A percentile compares a stretch with the other conserved stretches of the same genome.
Evolutionary conservation across 2,797 vertebrate species (phyloP).

Genomic region (Crenuchus spilurus): DNA sequence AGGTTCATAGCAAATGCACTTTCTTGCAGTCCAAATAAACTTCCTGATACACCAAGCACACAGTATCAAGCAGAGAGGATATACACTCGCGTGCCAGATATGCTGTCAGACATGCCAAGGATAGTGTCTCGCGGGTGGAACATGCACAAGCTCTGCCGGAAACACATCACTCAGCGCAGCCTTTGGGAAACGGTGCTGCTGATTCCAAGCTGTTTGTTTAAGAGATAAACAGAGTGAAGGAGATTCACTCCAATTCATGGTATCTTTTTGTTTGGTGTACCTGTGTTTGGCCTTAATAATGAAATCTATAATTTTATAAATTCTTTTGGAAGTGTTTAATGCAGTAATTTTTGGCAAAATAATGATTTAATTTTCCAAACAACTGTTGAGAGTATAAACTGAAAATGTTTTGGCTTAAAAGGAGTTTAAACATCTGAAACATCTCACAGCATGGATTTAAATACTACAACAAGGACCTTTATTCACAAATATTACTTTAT

Average conservation of each 20-base stretch:
- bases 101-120: constrained; percentile 50
- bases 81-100: constrained; percentile 44
- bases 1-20: not conserved
- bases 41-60: constrained; percentile 47
- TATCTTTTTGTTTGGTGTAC: not conserved
- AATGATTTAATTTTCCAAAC: too few relatives aligned
- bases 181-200: not conserved
- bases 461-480: too few relatives aligned
- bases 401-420: too few relatives aligned
- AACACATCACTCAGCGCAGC: not conserved
- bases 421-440: too few relatives aligned
- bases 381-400: too few relatives aligned
- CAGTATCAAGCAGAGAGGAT: not conserved
- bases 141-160: not conserved
- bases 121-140: constrained; percentile 55
- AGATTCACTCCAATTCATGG: not conserved
- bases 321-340: too few relatives aligned
- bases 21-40: not conserved
- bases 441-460: too few relatives aligned
- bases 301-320: too few relatives aligned
- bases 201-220: not conserved
- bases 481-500: too few relatives aligned
- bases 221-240: not conserved
- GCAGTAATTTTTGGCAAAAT: too few relatives aligned
- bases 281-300: too few relatives aligned